Evolutionary conservation across 2,888 invertebrate genomes (phyloP), one percentile per base, ranked within the genome.

Genomic region (Ophion obscuratus): DNA sequence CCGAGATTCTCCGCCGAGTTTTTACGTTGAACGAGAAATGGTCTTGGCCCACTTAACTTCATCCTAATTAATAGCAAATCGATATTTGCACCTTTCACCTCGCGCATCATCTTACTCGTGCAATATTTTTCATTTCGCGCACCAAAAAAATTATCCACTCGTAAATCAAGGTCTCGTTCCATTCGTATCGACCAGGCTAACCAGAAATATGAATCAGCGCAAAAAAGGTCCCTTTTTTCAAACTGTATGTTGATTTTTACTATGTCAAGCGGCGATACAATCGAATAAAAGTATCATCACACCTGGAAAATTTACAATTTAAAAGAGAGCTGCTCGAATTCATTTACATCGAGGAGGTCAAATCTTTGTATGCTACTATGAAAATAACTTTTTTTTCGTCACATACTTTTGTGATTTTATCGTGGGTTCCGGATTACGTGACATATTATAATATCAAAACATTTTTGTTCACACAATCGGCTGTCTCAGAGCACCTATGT

Each of bases 371-470:
- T 53, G 11, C 9, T 5, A 61, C 47, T 6, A 24, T 75, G 2
- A 9, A 10, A 11, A 20, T 20, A 31, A 40, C 40, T 36, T 20
- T n/a, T 14, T n/a, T 71, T 61, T 14, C 7, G 17, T 44, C 61
- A 14, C 53, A 59, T 66, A 53, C 53, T 40, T 61, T 7, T 27
- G 36, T 10, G 14, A 36, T 64, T 76, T 80, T 66, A 66, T 71
- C 57, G 70, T 40, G 4, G 66, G 47, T 75, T 73, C 64, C 31
- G 27, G 64, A 66, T 40, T 61, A 17, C 17, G 53, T 53, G 53
- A n/a, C 57, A 20, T 57, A 71, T 44, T 59, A 31, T 6, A 61
- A 76, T 59, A 67, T 83, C 36, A 73, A 81, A 77, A 36, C 57
- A 66, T 71, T 71, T 57, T 73, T 61, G 53, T 75, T 75, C 44